Evolutionary conservation across 2,113 vertebrate genomes (phyloP).

Genomic region (Corythornis cristatus): DNA sequence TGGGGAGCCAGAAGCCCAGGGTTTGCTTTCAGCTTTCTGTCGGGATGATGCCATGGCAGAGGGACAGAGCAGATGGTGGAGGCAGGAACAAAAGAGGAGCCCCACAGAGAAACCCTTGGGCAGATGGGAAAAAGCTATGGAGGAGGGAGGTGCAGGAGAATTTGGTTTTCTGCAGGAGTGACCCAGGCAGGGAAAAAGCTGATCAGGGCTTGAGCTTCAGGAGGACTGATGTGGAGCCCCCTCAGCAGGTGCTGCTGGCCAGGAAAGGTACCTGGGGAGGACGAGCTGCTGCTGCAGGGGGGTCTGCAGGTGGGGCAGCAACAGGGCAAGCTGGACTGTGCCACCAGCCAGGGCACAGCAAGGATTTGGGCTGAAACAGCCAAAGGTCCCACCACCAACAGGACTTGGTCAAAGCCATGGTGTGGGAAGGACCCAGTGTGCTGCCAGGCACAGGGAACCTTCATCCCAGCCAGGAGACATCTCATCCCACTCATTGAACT

Average conservation of each 20-base stretch:
- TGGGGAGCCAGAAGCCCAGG: neutral
- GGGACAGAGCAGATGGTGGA: conserved; percentile 40
- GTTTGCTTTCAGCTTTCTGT: neutral
- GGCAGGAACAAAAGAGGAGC: neutral
- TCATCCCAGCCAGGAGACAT: neutral
- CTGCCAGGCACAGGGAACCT: accelerated
- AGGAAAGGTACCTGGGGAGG: neutral
- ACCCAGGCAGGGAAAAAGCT: neutral
- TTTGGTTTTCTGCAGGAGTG: neutral
- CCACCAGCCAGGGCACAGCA: neutral
- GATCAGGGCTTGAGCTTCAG: neutral
- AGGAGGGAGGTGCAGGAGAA: neutral
- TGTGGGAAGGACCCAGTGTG: accelerated
- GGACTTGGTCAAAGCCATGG: neutral
- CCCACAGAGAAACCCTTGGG: neutral
- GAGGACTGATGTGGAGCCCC: neutral
- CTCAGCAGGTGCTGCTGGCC: accelerated
- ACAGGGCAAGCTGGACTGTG: accelerated
- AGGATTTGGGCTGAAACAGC: neutral
- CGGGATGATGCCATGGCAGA: neutral
- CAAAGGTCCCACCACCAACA: neutral
- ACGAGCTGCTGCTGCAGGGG: neutral
- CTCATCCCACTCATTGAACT: neutral
- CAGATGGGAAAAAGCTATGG: neutral
- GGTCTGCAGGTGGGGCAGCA: neutral